Base-by-base conservation (phyloP, 2,797 vertebrate species). In the Xenopus petersii region DNA sequence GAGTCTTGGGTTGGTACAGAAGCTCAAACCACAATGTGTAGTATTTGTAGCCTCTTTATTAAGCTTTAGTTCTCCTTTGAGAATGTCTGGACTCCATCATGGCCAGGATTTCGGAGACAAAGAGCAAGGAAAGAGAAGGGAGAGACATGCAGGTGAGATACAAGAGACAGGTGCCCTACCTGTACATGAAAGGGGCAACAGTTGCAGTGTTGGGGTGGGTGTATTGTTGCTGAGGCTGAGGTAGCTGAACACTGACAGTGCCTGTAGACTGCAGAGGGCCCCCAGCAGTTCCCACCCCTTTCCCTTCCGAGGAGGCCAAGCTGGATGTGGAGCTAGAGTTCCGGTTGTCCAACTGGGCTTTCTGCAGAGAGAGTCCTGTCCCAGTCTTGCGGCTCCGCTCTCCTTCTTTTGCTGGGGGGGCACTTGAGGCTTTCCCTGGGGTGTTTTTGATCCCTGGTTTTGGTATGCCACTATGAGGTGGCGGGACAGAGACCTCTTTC, bases 181-280 rank as follows among this genome's bases (percentile, higher is more conserved):
- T 96, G 94, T 99, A 99, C 93, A 99, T 95, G 89, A 99, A 99
- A 59, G 97, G 97, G 8, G 97, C 97, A 0, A 99, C 97, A 0
- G 97, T 99, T 88, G 97, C 97, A 3, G 94, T 99, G 93, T 99
- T 99, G 63, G 97, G 97, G 82, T 98, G 97, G 90, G 79, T 98
- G 91, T 99, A 95, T 85, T 96, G 97, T 90, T 96, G 96, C 84
- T 98, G 97, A 24, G 94, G 97, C 75, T 97, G 97, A 92, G 97
- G 97, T 92, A 99, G 95, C 93, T 99, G 97, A 80, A 99, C 97
- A 51, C 97, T 98, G 88, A 95, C 92, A 0, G 96, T 98, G 86
- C 95, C 97, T 5, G 94, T 97, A 82, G 91, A 96, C 88, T 98
- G 97, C 0, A 94, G 95, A 0, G 83, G 89, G 36, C 89, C 86